phyloP scores from a whole-genome alignment of 1,140 invertebrate species.

The Pseudomyrmex flavicornis region DNA sequence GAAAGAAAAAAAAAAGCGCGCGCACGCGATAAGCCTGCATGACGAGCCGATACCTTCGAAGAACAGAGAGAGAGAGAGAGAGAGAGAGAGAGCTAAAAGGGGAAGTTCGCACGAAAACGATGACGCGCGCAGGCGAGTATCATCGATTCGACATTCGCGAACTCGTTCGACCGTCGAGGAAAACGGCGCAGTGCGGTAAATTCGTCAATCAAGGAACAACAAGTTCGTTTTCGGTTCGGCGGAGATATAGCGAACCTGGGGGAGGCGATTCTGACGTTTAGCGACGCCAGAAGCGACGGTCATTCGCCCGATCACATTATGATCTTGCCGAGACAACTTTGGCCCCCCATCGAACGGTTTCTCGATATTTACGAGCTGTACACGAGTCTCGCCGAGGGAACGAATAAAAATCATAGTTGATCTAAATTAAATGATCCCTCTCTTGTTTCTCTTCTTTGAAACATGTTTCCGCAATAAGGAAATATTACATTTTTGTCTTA shows the following conservation, averaged over 20 bases:
- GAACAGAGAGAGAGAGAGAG: no score
- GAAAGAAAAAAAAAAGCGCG: slow-evolving; percentile 34
- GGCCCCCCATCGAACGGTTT: background rate
- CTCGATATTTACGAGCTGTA: slow-evolving; percentile 11
- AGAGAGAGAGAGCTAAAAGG: slow-evolving; percentile 16
- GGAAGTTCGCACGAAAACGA: slow-evolving; percentile 53
- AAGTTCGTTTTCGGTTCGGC: background rate
- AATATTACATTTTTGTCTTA: background rate
- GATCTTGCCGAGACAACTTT: background rate
- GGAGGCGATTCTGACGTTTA: background rate
- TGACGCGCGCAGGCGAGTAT: slow-evolving; percentile 57
- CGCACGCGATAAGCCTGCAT: slow-evolving; percentile 37
- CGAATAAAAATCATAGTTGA: background rate
- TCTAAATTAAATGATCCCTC: background rate
- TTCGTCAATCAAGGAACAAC: slow-evolving; percentile 18
- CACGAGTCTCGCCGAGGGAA: no score
- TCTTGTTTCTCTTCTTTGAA: no score
- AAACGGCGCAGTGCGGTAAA: slow-evolving; percentile 54
- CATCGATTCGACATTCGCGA: slow-evolving; percentile 49
- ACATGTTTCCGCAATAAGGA: background rate
- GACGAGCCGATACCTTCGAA: slow-evolving; percentile 46
- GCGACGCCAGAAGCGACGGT: slow-evolving; percentile 12
- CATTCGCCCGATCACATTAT: background rate
- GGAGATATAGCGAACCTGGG: background rate
- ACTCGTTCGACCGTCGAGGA: slow-evolving; percentile 6